Base-by-base conservation (phyloP, 2,113 vertebrate genomes). In the Corvus moneduloides region DNA sequence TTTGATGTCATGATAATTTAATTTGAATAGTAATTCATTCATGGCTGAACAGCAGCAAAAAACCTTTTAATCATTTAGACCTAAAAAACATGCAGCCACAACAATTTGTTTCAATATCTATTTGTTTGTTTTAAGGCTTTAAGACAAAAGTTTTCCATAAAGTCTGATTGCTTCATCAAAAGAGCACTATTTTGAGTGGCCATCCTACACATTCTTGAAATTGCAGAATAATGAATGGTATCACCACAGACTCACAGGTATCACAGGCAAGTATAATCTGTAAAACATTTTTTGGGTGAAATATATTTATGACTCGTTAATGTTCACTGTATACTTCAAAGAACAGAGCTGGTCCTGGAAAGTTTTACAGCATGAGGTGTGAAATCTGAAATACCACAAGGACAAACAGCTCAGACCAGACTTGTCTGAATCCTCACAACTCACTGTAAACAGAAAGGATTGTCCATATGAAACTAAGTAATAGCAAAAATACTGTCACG, bases 381-480 rank as follows among this genome's bases (percentile, higher is more conserved):
- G 93, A 97, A 96, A 96, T 92, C 55, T 95, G 68, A 94, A 97
- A 92, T 84, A 84, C 79, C 92, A 86, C 59, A 88, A 93, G 72
- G 61, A 94, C 82, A 94, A 92, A 52, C 32, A 93, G 54, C 68
- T 88, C 46, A 69, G 71, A 59, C 72, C 56, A 30, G 59, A 73
- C 39, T 27, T 56, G 46, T 80, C 27, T 91, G 58, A 90, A 86
- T 56, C 74, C 55, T 64, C 41, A 80, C 23, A 69, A 11, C 27
- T 80, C 64, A 30, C 46, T 20, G 46, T 59, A 63, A 93, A 74
- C 51, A 77, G 39, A 74, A 90, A 87, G 14, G 16, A 63, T 24
- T 26, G 15, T 59, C 82, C 67, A 12, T 24, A 51, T 19, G 56
- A 86, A 89, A 83, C 16, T 43, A 66, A 58, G n/a, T 9, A 91